Evolutionary conservation across 2,888 invertebrate genomes (phyloP).

Genomic region (Anthophora plumipes): DNA sequence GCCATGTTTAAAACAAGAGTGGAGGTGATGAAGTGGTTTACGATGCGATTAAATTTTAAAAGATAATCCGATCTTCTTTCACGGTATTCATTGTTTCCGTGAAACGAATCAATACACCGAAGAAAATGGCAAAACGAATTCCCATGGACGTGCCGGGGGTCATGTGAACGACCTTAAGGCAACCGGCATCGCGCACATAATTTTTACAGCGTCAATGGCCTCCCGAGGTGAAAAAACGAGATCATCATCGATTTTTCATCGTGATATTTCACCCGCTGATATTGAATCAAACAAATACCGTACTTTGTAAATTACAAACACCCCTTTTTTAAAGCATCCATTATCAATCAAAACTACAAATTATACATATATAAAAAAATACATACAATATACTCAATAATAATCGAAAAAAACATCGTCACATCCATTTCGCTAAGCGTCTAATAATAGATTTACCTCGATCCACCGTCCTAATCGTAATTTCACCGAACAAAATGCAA

Average conservation of each 20-base stretch:
- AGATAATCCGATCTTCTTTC: not conserved
- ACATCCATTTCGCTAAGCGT: too few species aligned
- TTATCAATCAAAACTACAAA: too few species aligned
- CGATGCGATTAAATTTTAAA: not conserved
- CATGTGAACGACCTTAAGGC: constrained; percentile 56
- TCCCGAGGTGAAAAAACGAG: constrained; percentile 25
- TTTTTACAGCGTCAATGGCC: constrained; percentile 42
- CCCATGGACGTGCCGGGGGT: constrained; percentile 28
- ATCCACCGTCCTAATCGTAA: too few species aligned
- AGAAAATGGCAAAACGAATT: constrained; percentile 37
- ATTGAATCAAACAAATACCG: not conserved
- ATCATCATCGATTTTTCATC: not conserved
- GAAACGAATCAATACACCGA: constrained; percentile 28
- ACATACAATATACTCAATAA: too few species aligned
- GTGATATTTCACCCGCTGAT: not conserved
- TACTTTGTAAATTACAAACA: too few species aligned
- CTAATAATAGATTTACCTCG: too few species aligned
- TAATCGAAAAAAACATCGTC: too few species aligned
- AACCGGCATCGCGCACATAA: constrained; percentile 17
- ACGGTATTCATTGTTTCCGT: constrained; percentile 22
- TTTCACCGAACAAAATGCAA: too few species aligned
- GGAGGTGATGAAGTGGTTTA: too few species aligned
- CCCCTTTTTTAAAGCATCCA: too few species aligned
- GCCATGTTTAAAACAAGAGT: too few species aligned
- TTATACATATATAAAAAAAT: too few species aligned